Percentiles rank a stretch among this genome's conserved stretches.
Evolutionary conservation across 30 jellyfish, hydroid and myxozoan genomes (phyloP).

Genomic region (Aurelia sp.): DNA sequence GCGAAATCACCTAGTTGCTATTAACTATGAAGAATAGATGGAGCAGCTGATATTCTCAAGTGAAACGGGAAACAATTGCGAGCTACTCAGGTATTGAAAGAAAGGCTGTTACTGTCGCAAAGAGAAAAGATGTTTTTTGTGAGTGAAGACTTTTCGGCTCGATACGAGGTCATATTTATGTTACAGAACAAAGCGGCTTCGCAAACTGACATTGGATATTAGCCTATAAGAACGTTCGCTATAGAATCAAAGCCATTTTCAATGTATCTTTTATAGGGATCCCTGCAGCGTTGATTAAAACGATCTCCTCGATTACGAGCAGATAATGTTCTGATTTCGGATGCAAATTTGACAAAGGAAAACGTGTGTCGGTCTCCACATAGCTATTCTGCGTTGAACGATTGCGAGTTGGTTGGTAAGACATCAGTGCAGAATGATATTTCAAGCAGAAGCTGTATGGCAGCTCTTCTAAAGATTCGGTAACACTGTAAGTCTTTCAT

Average conservation of each 20-base stretch:
- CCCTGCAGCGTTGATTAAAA: constrained; percentile 35
- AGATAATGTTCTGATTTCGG: constrained; percentile 53
- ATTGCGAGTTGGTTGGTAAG: too few relatives aligned
- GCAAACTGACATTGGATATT: constrained; percentile 30
- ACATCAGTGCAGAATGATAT: too few relatives aligned
- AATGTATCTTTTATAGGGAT: constrained; percentile 47
- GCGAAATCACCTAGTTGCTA: too few relatives aligned
- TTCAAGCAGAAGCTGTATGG: too few relatives aligned
- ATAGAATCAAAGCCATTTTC: constrained; percentile 28
- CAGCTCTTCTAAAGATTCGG: too few relatives aligned
- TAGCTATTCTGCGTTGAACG: too few relatives aligned
- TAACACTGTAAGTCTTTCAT: too few relatives aligned
- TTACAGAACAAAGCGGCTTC: constrained; percentile 49
- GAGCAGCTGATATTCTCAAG: constrained; percentile 33
- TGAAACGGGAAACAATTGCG: constrained; percentile 37
- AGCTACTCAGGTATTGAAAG: constrained; percentile 6
- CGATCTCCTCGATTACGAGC: constrained; percentile 11
- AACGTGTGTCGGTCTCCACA: too few relatives aligned
- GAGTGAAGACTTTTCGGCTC: constrained; percentile 22
- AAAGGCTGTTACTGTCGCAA: constrained; percentile 44
- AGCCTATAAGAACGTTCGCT: constrained; percentile 30
- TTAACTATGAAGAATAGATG: too few relatives aligned
- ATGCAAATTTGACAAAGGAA: constrained; percentile 25
- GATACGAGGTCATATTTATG: constrained; percentile 60
- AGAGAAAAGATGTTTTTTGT: constrained; percentile 19